A percentile compares a stretch with the other conserved stretches of the same genome.
Evolutionary conservation across 2,113 vertebrate species (phyloP).

Genomic region (Pycnonotus jocosus): DNA sequence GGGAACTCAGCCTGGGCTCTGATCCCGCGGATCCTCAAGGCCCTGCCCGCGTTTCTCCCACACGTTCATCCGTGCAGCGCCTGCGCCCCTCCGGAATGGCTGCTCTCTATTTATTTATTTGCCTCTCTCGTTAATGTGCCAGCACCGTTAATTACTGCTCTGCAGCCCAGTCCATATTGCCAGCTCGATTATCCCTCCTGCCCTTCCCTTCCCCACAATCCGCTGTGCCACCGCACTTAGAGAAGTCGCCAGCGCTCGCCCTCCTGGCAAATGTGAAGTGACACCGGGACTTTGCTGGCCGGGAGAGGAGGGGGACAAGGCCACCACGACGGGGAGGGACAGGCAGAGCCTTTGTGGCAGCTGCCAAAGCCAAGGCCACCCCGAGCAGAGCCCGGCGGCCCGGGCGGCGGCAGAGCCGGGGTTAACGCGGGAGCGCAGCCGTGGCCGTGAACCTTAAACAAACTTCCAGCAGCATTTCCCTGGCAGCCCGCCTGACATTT

Average conservation of each 20-base stretch:
- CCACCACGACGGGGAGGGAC: neutral
- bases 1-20: neutral
- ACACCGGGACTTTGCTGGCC: neutral
- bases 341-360: neutral
- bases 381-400: fast-evolving
- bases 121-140: fast-evolving
- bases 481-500: conserved; percentile 87
- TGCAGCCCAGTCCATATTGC: neutral
- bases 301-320: neutral
- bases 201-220: neutral
- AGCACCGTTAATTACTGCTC: conserved; percentile 16
- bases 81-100: neutral
- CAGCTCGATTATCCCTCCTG: neutral
- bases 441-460: conserved; percentile 87
- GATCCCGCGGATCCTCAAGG: neutral
- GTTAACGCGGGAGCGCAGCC: conserved; percentile 66
- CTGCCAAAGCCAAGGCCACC: neutral
- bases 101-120: fast-evolving
- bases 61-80: neutral
- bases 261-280: conserved; percentile 2
- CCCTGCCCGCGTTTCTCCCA: neutral
- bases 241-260: neutral
- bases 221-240: conserved; percentile 8
- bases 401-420: neutral
- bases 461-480: conserved; percentile 82